Conservation (phyloP, 1,140 invertebrate species). For the Saccostrea glomerata region DNA sequence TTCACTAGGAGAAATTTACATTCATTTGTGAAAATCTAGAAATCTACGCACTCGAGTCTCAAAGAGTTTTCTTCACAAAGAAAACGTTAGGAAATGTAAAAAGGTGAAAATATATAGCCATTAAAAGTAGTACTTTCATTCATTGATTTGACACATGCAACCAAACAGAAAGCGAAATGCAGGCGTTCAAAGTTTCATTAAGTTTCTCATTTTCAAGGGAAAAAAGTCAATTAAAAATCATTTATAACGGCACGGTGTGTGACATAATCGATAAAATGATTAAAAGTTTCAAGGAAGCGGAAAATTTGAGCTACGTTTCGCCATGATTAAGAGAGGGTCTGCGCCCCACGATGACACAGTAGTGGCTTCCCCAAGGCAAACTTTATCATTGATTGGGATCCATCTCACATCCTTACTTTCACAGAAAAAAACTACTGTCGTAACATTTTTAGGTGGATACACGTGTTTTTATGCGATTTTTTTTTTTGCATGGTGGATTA, state of each 20-base stretch:
- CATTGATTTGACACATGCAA: not conserved
- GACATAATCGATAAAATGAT: conserved; percentile 34
- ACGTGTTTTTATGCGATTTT: not conserved
- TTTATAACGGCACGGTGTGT: not conserved
- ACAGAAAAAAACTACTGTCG: not conserved
- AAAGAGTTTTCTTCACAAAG: too few species aligned
- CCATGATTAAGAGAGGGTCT: not conserved
- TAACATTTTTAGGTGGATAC: not conserved
- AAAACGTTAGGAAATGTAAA: too few species aligned
- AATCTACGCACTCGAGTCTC: too few species aligned
- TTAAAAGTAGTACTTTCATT: not conserved
- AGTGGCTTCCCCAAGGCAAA: not conserved
- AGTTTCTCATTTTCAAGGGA: not conserved
- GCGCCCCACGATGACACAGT: not conserved
- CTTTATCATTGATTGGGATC: conserved; percentile 6
- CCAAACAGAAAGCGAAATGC: not conserved
- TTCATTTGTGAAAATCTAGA: too few species aligned
- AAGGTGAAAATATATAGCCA: too few species aligned
- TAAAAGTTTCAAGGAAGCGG: conserved; percentile 37
- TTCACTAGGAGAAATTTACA: too few species aligned
- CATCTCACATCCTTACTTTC: not conserved
- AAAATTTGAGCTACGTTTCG: conserved; percentile 13
- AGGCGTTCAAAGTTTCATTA: not conserved
- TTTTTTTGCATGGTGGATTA: not conserved
- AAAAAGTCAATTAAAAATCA: conserved; percentile 37